phyloP scores from a whole-genome alignment of 2,113 vertebrate genomes.

The Pica pica region DNA sequence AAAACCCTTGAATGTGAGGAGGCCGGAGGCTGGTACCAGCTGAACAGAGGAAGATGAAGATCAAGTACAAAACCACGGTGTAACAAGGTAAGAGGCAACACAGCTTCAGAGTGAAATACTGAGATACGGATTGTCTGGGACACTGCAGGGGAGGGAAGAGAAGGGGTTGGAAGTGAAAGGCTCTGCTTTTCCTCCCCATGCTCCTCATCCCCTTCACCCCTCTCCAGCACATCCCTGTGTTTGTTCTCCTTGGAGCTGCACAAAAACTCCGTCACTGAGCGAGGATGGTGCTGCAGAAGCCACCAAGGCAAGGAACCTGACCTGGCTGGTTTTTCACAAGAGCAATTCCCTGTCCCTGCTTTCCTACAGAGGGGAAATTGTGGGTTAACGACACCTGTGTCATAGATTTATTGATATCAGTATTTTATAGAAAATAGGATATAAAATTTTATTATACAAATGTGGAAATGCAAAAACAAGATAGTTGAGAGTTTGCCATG shows the following conservation, averaged over 20 bases:
- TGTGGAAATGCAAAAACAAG: neutral
- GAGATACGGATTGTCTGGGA: neutral
- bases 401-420: accelerated
- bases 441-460: neutral
- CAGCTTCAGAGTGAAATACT: neutral
- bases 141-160: neutral
- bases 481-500: neutral
- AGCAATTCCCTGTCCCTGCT: neutral
- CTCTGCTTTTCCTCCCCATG: neutral
- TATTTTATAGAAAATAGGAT: accelerated
- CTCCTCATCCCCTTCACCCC: neutral
- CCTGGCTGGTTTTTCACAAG: neutral
- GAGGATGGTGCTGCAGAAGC: neutral
- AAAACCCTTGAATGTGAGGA: neutral
- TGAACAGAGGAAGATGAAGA: neutral
- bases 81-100: neutral
- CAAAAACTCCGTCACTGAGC: too few species aligned
- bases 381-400: neutral
- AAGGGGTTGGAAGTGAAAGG: neutral
- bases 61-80: neutral
- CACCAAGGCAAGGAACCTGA: neutral
- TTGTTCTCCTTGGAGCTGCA: neutral
- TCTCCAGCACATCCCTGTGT: neutral
- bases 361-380: neutral
- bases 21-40: neutral